Percentiles rank a stretch among this genome's conserved stretches.
These are phyloP conservation scores for Pampus argenteus DNA, from an alignment of 2,797 vertebrate genomes.

Conservation along the genomic window DNA sequence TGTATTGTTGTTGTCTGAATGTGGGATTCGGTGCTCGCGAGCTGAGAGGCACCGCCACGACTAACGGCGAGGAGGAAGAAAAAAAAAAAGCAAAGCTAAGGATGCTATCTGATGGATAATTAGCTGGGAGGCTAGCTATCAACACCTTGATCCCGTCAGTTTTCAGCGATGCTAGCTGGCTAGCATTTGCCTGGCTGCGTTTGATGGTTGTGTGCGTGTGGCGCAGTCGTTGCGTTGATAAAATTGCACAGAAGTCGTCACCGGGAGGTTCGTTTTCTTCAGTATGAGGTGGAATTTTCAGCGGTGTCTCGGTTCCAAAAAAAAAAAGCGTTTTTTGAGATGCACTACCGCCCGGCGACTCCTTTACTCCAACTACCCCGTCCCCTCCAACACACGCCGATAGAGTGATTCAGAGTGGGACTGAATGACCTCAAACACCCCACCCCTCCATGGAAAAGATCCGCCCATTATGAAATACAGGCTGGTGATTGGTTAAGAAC, in stretches of 20 bases:
- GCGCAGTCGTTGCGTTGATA: conserved; percentile 71
- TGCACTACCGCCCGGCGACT: conserved; percentile 82
- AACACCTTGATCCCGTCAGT: conserved; percentile 78
- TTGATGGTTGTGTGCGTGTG: conserved; percentile 65
- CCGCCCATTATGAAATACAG: conserved; percentile 41
- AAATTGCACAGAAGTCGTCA: conserved; percentile 58
- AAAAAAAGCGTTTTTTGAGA: conserved; percentile 48
- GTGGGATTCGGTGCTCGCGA: conserved; percentile 31
- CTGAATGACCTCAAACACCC: conserved; percentile 87
- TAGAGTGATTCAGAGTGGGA: conserved; percentile 82
- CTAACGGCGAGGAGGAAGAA: conserved; percentile 44
- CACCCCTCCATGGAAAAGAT: conserved; percentile 73
- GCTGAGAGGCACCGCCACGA: conserved; percentile 54
- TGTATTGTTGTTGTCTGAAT: conserved; percentile 20
- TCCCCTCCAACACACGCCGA: conserved; percentile 85
- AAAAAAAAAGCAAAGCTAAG: conserved; percentile 75
- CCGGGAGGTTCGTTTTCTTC: conserved; percentile 61
- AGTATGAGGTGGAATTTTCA: conserved; percentile 55
- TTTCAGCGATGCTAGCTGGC: conserved; percentile 75
- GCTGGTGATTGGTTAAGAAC: conserved; percentile 51
- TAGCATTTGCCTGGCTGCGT: conserved; percentile 68
- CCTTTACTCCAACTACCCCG: conserved; percentile 76
- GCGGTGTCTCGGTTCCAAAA: conserved; percentile 61
- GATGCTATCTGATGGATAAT: conserved; percentile 79
- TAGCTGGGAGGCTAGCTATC: conserved; percentile 81